Evolutionary conservation across 2,797 vertebrate species (phyloP).

Genomic region (Sebastes reedi): DNA sequence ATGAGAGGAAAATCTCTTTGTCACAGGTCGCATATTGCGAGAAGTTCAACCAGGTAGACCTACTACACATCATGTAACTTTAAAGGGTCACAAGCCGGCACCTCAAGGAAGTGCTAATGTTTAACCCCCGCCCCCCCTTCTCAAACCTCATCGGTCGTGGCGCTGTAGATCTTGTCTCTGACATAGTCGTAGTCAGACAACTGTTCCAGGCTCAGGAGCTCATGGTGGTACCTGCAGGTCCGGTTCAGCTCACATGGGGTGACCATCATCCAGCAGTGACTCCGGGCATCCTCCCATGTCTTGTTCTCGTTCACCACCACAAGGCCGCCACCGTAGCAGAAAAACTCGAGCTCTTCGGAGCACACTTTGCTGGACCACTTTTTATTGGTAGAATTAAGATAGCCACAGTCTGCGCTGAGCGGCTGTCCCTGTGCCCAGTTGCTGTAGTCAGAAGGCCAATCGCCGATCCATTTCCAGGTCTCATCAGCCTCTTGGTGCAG

Average conservation of each 20-base stretch:
- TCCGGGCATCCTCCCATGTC: conserved; percentile 56
- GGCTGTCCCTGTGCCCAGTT: conserved; percentile 8
- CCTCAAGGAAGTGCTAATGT: background rate
- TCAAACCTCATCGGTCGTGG: conserved; percentile 54
- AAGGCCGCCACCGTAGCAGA: conserved; percentile 40
- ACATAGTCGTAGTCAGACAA: background rate
- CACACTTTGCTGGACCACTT: fast-evolving
- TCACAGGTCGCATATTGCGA: background rate
- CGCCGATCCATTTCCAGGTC: conserved; percentile 23
- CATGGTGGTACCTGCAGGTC: fast-evolving
- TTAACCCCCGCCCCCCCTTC: background rate
- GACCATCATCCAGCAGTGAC: conserved; percentile 21
- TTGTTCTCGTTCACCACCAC: conserved; percentile 49
- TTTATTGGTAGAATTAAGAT: fast-evolving
- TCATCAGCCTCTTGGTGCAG: background rate
- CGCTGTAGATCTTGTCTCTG: conserved; percentile 17
- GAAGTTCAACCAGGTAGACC: background rate
- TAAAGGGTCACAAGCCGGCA: background rate
- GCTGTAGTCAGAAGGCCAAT: background rate
- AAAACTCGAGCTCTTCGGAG: fast-evolving
- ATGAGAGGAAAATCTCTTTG: background rate
- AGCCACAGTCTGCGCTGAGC: conserved; percentile 8
- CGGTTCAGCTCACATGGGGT: fast-evolving
- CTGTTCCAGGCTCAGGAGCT: conserved; percentile 28
- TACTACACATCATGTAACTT: background rate